These are phyloP conservation scores for Damaliscus lunatus DNA, from an alignment of 2,113 vertebrate genomes.

Conservation along the genomic window DNA sequence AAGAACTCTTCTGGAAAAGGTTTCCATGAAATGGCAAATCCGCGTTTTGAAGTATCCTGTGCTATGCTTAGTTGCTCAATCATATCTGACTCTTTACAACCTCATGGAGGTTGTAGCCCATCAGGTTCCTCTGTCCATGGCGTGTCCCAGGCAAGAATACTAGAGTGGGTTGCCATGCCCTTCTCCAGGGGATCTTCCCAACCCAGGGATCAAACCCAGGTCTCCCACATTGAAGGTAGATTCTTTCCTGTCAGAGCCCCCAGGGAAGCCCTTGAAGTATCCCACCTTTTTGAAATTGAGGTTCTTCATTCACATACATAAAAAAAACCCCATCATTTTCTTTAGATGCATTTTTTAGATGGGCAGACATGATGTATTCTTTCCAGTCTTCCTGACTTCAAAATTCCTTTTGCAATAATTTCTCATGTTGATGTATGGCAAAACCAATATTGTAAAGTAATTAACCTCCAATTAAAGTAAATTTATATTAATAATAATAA, in stretches of 20 bases:
- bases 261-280: not conserved
- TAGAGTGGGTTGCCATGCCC: not conserved
- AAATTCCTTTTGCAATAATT: not conserved
- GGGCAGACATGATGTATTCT: not conserved
- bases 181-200: not conserved
- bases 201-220: not conserved
- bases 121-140: not conserved
- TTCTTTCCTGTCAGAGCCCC: not conserved
- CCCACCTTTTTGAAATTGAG: not conserved
- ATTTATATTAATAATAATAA: too few species aligned
- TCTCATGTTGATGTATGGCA: not conserved
- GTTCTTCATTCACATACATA: not conserved
- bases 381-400: not conserved
- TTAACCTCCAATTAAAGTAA: too few species aligned
- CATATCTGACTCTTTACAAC: not conserved
- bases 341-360: not conserved
- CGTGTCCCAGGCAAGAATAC: not conserved
- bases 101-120: not conserved
- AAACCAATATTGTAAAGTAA: too few species aligned
- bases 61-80: not conserved
- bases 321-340: not conserved
- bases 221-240: not conserved
- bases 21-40: not conserved
- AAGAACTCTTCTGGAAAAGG: not conserved
- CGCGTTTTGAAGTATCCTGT: not conserved